Evolutionary conservation across 2,888 invertebrate species (phyloP), one percentile per base, ranked within the genome.

Genomic region (Marasmarcha lunaedactyla): DNA sequence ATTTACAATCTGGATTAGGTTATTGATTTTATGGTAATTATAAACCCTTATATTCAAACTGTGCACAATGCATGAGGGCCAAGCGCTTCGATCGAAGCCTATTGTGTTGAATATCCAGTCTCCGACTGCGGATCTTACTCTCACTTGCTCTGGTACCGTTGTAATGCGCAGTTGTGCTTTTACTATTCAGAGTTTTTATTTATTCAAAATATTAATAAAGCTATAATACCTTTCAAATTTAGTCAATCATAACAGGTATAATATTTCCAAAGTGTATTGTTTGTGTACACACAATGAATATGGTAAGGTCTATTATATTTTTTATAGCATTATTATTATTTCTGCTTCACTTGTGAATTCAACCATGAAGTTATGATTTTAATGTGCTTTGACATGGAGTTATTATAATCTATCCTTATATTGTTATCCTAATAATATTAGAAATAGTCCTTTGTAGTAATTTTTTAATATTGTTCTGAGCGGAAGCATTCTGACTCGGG

Each of bases 351-450:
- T 61, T 62, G 60, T 49, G 64, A 62, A 78, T 73, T 83, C 70
- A 74, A 63, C 64, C 52, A 43, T 77, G 61, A 65, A 76, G 70
- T 78, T 84, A 83, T 84, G 84, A 83, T 81, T 66, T 20, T 81
- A 69, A 84, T 81, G 63, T 71, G 72, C 79, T 83, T 64, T 78
- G 84, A 78, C 84, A 83, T 65, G 68, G 55, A 67, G 63, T 62
- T 66, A 70, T 71, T 70, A 63, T 67, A 46, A 53, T 50, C 49
- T 53, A 57, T 61, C 51, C 62, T 49, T 56, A 61, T 60, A 5
- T 20, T 5, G 20, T 20, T 20, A 20, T 20, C 20, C 3, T 20
- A 20, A 20, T 20, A 20, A 20, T 5, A 20, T 20, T 20, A 20
- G 3, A 7, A 20, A 51, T 53, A 46, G 42, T 52, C 41, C 39